A percentile compares a stretch with the other conserved stretches of the same genome.
These are phyloP conservation scores for Leucophenga varia DNA, from an alignment of 1,140 invertebrate species.

Conservation along the genomic window DNA sequence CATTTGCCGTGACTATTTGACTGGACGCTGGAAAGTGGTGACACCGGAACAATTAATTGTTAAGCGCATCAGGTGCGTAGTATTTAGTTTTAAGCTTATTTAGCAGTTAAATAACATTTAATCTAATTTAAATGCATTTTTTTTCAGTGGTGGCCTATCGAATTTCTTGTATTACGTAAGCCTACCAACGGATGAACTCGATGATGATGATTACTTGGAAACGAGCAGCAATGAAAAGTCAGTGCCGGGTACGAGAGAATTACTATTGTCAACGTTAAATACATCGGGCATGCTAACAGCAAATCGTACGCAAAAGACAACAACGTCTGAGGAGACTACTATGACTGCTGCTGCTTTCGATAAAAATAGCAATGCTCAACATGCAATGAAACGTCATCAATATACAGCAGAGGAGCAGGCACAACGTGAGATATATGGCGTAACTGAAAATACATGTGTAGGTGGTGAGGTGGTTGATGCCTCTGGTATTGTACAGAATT, in stretches of 20 bases:
- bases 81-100: no score
- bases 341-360: neutral
- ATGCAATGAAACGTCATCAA: no score
- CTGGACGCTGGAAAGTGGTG: conserved; percentile 83
- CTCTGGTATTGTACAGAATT: no score
- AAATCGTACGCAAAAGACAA: no score
- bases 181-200: conserved; percentile 64
- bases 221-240: conserved; percentile 22
- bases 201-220: conserved; percentile 24
- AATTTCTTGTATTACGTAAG: conserved; percentile 82
- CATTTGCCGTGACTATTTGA: conserved; percentile 84
- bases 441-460: no score
- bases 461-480: no score
- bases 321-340: neutral
- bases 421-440: no score
- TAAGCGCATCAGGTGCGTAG: conserved; percentile 75
- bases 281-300: no score
- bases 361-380: conserved; percentile 11
- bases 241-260: conserved; percentile 24
- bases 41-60: conserved; percentile 73
- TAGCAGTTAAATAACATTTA: no score
- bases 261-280: no score
- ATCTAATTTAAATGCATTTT: no score
- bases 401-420: no score
- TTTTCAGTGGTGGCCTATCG: conserved; percentile 71